Evolutionary conservation across 64 coral and sea anemone species (phyloP).

Genomic region (Cladopsammia gracilis): DNA sequence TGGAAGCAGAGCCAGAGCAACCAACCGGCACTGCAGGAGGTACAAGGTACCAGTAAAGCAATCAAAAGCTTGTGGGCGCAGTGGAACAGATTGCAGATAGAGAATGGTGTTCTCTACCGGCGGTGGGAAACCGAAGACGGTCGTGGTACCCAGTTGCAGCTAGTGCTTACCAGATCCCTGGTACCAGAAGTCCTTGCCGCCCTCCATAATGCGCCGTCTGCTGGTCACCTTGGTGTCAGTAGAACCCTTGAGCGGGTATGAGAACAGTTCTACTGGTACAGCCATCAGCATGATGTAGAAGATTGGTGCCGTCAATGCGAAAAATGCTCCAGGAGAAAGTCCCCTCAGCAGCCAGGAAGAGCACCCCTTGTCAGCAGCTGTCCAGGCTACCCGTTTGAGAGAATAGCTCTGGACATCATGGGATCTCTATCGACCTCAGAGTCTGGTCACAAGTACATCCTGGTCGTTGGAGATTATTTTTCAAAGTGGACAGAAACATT

Average conservation of each 20-base stretch:
- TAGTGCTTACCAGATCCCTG: neutral
- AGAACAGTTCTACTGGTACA: neutral
- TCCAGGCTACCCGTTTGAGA: neutral
- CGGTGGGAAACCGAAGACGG: conserved; percentile 1
- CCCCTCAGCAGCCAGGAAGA: neutral
- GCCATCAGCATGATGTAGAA: neutral
- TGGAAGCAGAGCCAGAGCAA: neutral
- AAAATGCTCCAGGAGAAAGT: neutral
- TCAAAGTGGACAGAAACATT: conserved; percentile 34
- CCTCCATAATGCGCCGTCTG: conserved; percentile 1
- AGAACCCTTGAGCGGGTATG: neutral
- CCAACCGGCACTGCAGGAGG: neutral
- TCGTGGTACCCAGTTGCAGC: neutral
- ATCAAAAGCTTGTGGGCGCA: conserved; percentile 37
- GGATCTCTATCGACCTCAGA: neutral
- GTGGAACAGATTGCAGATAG: conserved; percentile 5
- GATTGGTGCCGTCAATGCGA: neutral
- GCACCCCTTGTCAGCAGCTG: neutral
- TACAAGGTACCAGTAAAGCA: neutral
- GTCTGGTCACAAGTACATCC: neutral
- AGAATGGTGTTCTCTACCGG: conserved; percentile 5
- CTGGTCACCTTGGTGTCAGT: conserved; percentile 15
- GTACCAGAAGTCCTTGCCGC: too few relatives aligned
- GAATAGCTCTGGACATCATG: neutral
- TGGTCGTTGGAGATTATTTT: conserved; percentile 46